Conservation (phyloP, 1,140 invertebrate genomes). For the Neodiprion virginianus region DNA sequence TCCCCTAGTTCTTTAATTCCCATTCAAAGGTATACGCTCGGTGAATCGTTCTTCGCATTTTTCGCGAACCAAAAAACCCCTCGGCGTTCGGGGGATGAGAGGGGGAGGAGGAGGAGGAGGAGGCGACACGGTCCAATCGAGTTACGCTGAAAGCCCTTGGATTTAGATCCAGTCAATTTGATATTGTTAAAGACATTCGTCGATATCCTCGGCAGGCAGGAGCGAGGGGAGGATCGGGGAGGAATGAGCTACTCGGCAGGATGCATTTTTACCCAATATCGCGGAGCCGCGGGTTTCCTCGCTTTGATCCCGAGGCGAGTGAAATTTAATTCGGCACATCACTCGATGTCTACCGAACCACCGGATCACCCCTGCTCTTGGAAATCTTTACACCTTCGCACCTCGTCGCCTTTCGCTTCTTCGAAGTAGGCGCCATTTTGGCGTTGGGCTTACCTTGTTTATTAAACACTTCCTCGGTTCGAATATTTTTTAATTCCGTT, state of each 20-base stretch:
- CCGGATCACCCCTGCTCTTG: neutral
- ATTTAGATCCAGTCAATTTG: neutral
- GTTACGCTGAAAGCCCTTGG: neutral
- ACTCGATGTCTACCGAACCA: conserved; percentile 1
- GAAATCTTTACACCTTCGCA: neutral
- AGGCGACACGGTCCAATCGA: neutral
- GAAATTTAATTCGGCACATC: neutral
- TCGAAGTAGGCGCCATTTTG: too few species aligned
- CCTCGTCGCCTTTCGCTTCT: too few species aligned
- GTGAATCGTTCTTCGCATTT: too few species aligned
- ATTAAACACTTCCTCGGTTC: too few species aligned
- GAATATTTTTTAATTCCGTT: too few species aligned
- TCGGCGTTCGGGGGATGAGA: too few species aligned
- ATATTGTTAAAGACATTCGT: neutral
- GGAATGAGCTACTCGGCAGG: neutral
- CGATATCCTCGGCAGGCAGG: neutral
- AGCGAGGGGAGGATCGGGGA: neutral
- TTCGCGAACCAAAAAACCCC: too few species aligned
- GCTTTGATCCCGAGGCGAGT: neutral
- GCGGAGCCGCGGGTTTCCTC: neutral
- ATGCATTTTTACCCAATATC: neutral
- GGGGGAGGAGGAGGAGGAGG: too few species aligned
- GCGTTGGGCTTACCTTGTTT: too few species aligned
- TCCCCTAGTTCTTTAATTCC: too few species aligned
- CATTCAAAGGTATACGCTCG: too few species aligned